Base-by-base conservation (phyloP, 2,113 vertebrate genomes). In the Rhinichthys klamathensis region DNA sequence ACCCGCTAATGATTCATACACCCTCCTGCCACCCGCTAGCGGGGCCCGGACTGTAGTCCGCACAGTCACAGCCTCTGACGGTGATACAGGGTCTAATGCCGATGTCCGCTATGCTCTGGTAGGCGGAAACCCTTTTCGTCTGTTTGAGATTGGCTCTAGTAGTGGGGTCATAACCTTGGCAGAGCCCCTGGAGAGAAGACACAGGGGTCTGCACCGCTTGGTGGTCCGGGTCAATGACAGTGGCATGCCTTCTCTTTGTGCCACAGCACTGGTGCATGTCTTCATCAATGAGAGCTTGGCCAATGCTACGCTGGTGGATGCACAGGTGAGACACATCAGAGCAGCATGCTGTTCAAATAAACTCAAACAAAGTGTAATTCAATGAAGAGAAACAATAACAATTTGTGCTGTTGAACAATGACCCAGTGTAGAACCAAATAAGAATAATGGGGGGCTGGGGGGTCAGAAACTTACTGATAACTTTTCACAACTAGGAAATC, bases 211-310 rank as follows among this genome's bases (percentile, higher is more conserved):
- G 49, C 98, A 99, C 85, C 96, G 98, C 54, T 92, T 99, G 51
- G 97, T 99, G 80, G 95, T 99, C 67, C 95, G 96, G 88, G 98
- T 99, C 77, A 98, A 97, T 3, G 98, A 99, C 90, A 98, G 97
- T 0, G 98, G 98, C 7, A 93, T 96, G 77, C 97, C 98, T 0
- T 95, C 97, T 2, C 97, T 98, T 80, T 96, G 96, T 83, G 96
- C 97, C 88, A 99, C 95, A 0, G 94, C 97, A 0, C 89, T 99
- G 79, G 96, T 99, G 21, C 98, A 99, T 0, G 95, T 99, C 89
- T 99, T 98, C 27, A 97, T 99, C 90, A 99, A 99, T 3, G 97
- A 99, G 86, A 99, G 96, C 88, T 90, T 99, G 84, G 95, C 95
- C 67, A 99, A 99, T 0, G 96, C 97, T 16, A 96, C 96, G 0